Conservation (phyloP, 1,140 invertebrate genomes). For the Ericerus pela region DNA sequence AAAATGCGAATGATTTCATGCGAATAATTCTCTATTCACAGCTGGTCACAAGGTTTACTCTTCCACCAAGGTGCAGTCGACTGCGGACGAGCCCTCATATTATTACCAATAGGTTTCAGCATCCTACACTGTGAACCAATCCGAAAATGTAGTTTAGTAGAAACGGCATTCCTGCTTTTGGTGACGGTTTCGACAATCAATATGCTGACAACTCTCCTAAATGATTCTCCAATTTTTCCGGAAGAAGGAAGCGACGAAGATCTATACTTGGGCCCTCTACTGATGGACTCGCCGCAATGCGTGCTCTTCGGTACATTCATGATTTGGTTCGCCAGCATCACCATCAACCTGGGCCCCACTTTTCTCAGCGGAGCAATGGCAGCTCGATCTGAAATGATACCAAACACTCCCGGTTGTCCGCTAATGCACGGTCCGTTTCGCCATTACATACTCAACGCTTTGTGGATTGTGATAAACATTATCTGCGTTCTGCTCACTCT, state of each 20-base stretch:
- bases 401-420: conserved; percentile 63
- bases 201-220: conserved; percentile 75
- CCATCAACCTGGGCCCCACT: conserved; percentile 79
- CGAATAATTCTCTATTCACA: conserved; percentile 34
- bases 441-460: conserved; percentile 74
- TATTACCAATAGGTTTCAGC: conserved; percentile 63
- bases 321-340: conserved; percentile 82
- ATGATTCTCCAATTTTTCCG: conserved; percentile 78
- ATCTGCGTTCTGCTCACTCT: conserved; percentile 72
- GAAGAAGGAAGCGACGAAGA: conserved; percentile 23
- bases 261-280: conserved; percentile 40
- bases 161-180: conserved; percentile 73
- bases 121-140: conserved; percentile 69
- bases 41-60: conserved; percentile 73
- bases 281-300: conserved; percentile 71
- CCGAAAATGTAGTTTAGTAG: conserved; percentile 67
- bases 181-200: conserved; percentile 82
- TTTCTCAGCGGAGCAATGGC: conserved; percentile 72
- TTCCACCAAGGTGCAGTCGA: conserved; percentile 77
- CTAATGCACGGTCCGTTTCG: conserved; percentile 44
- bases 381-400: conserved; percentile 60
- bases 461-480: conserved; percentile 78
- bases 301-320: conserved; percentile 82
- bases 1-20: background rate
- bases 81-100: conserved; percentile 60